Percentiles rank a stretch among this genome's conserved stretches.
phyloP scores from a whole-genome alignment of 2,888 invertebrate genomes.

The Selenia dentaria region DNA sequence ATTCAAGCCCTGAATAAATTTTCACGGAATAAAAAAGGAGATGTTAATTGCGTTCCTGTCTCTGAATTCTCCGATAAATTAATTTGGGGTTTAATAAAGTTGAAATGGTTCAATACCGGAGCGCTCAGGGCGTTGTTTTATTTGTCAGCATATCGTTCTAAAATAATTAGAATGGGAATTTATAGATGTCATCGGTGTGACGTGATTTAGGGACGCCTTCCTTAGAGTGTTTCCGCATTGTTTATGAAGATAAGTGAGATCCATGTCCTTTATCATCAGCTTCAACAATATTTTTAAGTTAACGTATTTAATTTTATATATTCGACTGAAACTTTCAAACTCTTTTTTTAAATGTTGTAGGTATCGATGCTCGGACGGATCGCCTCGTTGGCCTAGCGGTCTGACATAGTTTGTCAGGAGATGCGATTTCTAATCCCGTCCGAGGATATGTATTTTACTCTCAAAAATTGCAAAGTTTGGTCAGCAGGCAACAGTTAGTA shows the following conservation, averaged over 20 bases:
- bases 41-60: slow-evolving; percentile 51
- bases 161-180: slow-evolving; percentile 77
- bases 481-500: too few species aligned
- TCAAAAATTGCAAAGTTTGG: too few species aligned
- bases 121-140: slow-evolving; percentile 67
- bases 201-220: slow-evolving; percentile 57
- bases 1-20: slow-evolving; percentile 37
- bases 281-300: not conserved
- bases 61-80: slow-evolving; percentile 50
- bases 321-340: too few species aligned
- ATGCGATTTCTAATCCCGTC: too few species aligned
- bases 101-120: slow-evolving; percentile 66
- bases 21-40: slow-evolving; percentile 37
- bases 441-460: too few species aligned
- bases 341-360: too few species aligned
- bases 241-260: slow-evolving; percentile 51
- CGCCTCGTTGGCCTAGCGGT: too few species aligned
- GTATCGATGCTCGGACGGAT: too few species aligned
- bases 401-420: too few species aligned
- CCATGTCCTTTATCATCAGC: slow-evolving; percentile 18
- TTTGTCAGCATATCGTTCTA: slow-evolving; percentile 69
- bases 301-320: too few species aligned
- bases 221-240: slow-evolving; percentile 53
- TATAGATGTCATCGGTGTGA: slow-evolving; percentile 71
- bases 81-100: slow-evolving; percentile 63